Base-by-base conservation (phyloP, 2,797 vertebrate species). In the Pangasius mekongensis region DNA sequence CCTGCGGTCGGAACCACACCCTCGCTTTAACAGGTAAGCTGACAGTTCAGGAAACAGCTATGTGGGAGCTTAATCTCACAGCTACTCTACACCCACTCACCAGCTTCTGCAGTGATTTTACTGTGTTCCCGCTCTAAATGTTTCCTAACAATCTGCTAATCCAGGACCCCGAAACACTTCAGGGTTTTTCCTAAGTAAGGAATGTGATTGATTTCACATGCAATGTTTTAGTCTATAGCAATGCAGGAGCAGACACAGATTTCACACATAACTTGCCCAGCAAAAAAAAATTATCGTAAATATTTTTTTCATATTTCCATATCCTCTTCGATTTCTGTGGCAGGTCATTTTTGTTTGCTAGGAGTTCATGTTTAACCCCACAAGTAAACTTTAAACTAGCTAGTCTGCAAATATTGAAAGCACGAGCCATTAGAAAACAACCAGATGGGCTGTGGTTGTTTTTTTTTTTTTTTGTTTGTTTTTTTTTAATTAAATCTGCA, bases 1-100 rank as follows among this genome's bases (percentile, higher is more conserved):
- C 98, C 1, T 99, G 98, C 16, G 98, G 98, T 47, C 96, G 98
- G 0, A 99, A 98, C 93, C 98, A 99, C 94, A 99, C 98, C 0
- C 93, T 99, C 88, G 97, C 97, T 0, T 94, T 99, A 80, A 98
- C 98, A 82, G 98, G 98, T 98, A 92, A 33, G 85, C 4, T n/a
- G 14, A 58, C 56, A 16, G 67, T 85, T 2, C 22, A 22, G 20
- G 16, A 52, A 30, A 5, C 18, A 7, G 18, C 0, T 43, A 2
- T 43, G 58, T 64, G 58, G 13, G 3, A 43, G 36, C 16, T 64
- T 83, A 64, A 83, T 83, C 58, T 47, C 6, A 18, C 36, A 24
- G 78, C 33, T 24, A 81, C 30, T 81, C 16, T 13, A 24, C 60
- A 60, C 9, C 33, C 20, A 5, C 52, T 80, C 18, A 5, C 20